A percentile compares a stretch with the other conserved stretches of the same genome.
Conservation (phyloP, 2,797 vertebrate genomes). For the Gymnothorax javanicus region DNA sequence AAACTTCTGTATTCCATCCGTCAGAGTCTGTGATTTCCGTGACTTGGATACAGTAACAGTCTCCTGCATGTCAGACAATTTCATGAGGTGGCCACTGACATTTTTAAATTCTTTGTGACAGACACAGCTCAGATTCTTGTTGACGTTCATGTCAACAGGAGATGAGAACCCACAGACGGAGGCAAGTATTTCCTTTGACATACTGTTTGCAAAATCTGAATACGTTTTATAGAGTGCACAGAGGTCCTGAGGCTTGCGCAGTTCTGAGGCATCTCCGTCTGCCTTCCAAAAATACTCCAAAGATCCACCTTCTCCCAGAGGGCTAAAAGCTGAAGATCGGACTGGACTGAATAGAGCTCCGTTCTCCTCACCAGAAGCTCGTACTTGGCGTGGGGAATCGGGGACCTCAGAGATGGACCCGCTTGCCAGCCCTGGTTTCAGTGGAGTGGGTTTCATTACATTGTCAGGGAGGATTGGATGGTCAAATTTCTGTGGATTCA, state of each 20-base stretch:
- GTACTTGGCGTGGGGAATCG: conserved; percentile 83
- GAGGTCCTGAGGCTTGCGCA: conserved; percentile 73
- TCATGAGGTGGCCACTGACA: conserved; percentile 74
- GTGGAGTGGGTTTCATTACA: conserved; percentile 93
- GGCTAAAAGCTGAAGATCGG: conserved; percentile 92
- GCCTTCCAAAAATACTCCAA: conserved; percentile 84
- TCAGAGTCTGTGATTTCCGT: conserved; percentile 81
- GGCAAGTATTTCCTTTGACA: conserved; percentile 88
- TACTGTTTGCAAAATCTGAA: conserved; percentile 85
- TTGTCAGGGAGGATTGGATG: conserved; percentile 87
- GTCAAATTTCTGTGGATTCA: conserved; percentile 95
- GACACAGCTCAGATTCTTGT: conserved; percentile 79
- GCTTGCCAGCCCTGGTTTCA: conserved; percentile 91
- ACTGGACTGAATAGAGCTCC: conserved; percentile 90
- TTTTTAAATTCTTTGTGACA: conserved; percentile 79
- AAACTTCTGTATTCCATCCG: conserved; percentile 92
- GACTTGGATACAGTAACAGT: conserved; percentile 74
- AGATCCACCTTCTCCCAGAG: conserved; percentile 76
- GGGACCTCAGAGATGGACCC: conserved; percentile 78
- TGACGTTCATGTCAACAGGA: conserved; percentile 72
- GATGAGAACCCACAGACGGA: conserved; percentile 83
- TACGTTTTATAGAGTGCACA: conserved; percentile 79
- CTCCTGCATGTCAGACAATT: conserved; percentile 79
- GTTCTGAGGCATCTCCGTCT: conserved; percentile 65
- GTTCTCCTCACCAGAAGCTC: conserved; percentile 82